Base-by-base conservation (phyloP, 1,140 invertebrate species). In the Microplitis demolitor region DNA sequence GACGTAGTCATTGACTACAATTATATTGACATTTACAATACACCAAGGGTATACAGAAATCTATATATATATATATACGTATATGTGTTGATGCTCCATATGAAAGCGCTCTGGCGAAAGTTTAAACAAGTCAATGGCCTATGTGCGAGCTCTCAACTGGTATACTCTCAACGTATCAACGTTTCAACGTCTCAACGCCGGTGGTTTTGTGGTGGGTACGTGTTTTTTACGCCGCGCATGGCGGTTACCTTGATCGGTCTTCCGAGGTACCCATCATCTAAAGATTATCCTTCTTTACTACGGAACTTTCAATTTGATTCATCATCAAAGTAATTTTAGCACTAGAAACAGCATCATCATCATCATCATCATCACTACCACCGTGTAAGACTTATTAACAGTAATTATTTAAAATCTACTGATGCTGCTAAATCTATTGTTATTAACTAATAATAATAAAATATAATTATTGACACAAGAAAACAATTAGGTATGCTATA, bases 81-180 rank as follows among this genome's bases (percentile, higher is more conserved):
- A 66, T 56, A 67, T 72, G 67, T 75, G 73, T 72, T 75, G 39
- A 45, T 78, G 78, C 77, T 78, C 77, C 78, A 79, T 77, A 78
- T 79, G 78, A 78, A 80, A 80, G 77, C 79, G 75, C 58, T 66
- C 73, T 24, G 79, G 79, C 78, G 79, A 80, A 80, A 79, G 79
- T 79, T 79, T 77, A 67, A 69, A 74, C 72, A 73, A 80, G 79
- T 80, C 79, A 80, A 80, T 74, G 79, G 78, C 78, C 79, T 80
- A 73, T 77, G 74, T 72, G 64, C 51, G 37, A 31, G 63, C 24
- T 69, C 35, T 50, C 13, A 39, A 37, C 45, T 39, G 24, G 37
- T 13, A 62, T 37, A 35, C n/a, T 60, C 31, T 60, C 16, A 31
- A 45, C 39, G 5, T 45, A 4, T 45, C 11, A 45, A 45, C 39